Percentiles rank a stretch among this genome's conserved stretches.
These are phyloP conservation scores for Pituophis catenifer DNA, from an alignment of 2,113 vertebrate species.

Conservation along the genomic window DNA sequence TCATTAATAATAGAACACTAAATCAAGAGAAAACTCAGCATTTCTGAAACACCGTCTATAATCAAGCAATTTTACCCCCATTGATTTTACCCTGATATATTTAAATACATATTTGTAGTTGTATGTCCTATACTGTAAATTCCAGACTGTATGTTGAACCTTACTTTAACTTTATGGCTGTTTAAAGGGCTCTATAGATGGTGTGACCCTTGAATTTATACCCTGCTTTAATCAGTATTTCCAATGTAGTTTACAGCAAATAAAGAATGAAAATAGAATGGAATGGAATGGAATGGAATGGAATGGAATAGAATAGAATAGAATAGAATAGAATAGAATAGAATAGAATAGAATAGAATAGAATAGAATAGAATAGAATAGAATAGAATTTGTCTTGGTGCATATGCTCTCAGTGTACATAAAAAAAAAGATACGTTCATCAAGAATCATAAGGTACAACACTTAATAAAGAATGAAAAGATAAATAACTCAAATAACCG, in stretches of 20 bases:
- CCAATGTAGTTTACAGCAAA: background rate
- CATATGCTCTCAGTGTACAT: too few species aligned
- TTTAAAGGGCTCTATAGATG: background rate
- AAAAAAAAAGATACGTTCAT: too few species aligned
- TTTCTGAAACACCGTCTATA: background rate
- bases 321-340: too few species aligned
- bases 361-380: too few species aligned
- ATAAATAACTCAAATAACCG: background rate
- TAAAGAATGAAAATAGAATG: background rate
- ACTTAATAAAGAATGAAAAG: too few species aligned
- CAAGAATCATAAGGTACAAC: too few species aligned
- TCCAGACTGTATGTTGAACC: background rate
- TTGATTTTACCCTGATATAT: background rate
- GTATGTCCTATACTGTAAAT: background rate
- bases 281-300: too few species aligned
- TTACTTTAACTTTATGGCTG: background rate
- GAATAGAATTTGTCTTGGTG: too few species aligned
- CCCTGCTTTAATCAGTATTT: background rate
- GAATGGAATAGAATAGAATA: too few species aligned
- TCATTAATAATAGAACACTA: background rate
- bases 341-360: too few species aligned
- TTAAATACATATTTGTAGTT: background rate
- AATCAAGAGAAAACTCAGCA: background rate
- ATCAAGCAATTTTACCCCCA: background rate
- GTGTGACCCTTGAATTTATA: background rate